Base-by-base conservation (phyloP, 2,888 invertebrate species). In the Lepidochitona cinerea region DNA sequence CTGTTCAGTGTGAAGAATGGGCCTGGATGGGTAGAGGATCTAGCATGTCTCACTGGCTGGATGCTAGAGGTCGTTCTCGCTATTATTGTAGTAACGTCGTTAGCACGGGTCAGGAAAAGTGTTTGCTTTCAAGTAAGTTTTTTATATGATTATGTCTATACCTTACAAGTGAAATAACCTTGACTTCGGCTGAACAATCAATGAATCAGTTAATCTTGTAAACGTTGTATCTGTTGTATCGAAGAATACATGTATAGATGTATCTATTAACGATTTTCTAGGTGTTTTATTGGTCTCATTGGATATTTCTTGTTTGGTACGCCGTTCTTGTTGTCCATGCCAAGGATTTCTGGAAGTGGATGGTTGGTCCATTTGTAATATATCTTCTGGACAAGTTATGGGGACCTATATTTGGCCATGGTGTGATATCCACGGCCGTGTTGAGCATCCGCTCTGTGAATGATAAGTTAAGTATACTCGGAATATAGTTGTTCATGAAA, bases 271-370 rank as follows among this genome's bases (percentile, higher is more conserved):
- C n/a, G n/a, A 78, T 33, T 74, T 75, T 76, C 14, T 89, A 96
- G 96, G 92, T 96, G 36, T 98, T 98, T 91, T 97, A 97, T 91
- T 97, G 96, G 95, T 96, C 96, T 0, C 98, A 98, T 89, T 92
- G 97, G 37, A 92, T 98, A 76, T 90, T 97, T 90, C 92, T 97
- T 1, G 95, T 95, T 0, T 97, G 97, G 90, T 97, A 96, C 96
- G 72, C 95, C 26, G 90, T 97, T 1, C 92, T 95, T 18, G 93
- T 97, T 64, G 92, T 97, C 74, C 98, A 98, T 90, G 96, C 95
- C 0, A 96, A 97, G 0, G 96, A 96, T 90, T 98, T 97, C 91
- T 97, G 97, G 97, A 96, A 96, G 90, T 98, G 97, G 97, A 96
- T 97, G 89, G 92, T 96, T 37, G 90, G 94, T 1, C 97, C 97